These are phyloP conservation scores for Catostylus mosaicus DNA, from an alignment of 30 jellyfish, hydroid and myxozoan species.

Conservation along the genomic window DNA sequence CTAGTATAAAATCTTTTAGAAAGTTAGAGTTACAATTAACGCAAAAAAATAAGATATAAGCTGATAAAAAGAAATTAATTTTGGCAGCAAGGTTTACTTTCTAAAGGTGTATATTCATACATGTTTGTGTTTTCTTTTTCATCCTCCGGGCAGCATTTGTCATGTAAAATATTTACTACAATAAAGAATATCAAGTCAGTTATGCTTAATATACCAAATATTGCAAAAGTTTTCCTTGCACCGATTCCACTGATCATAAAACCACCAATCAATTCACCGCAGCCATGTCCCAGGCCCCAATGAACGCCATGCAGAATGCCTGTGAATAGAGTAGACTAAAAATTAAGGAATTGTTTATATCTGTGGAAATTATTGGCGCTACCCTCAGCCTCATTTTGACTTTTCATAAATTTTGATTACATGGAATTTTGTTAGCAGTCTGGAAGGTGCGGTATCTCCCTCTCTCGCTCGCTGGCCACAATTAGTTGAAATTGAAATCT, in stretches of 20 bases:
- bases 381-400: too few species aligned
- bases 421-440: too few species aligned
- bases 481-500: too few species aligned
- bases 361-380: too few species aligned
- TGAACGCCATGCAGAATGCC: slow-evolving; percentile 92
- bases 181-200: slow-evolving; percentile 51
- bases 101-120: slow-evolving; percentile 5
- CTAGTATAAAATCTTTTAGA: too few species aligned
- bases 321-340: neutral
- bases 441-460: too few species aligned
- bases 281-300: slow-evolving; percentile 98
- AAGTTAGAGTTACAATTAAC: neutral
- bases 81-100: slow-evolving; percentile 1
- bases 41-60: neutral
- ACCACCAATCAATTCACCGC: slow-evolving; percentile 95
- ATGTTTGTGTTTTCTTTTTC: neutral
- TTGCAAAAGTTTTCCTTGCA: slow-evolving; percentile 72
- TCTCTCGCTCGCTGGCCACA: too few species aligned
- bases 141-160: slow-evolving; percentile 61
- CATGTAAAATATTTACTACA: slow-evolving; percentile 53
- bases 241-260: slow-evolving; percentile 87
- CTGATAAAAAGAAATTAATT: neutral
- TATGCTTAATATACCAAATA: slow-evolving; percentile 75
- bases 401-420: too few species aligned
- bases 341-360: neutral